Evolutionary conservation across 2,888 invertebrate genomes (phyloP).

Genomic region (Dryocosmus kuriphilus): DNA sequence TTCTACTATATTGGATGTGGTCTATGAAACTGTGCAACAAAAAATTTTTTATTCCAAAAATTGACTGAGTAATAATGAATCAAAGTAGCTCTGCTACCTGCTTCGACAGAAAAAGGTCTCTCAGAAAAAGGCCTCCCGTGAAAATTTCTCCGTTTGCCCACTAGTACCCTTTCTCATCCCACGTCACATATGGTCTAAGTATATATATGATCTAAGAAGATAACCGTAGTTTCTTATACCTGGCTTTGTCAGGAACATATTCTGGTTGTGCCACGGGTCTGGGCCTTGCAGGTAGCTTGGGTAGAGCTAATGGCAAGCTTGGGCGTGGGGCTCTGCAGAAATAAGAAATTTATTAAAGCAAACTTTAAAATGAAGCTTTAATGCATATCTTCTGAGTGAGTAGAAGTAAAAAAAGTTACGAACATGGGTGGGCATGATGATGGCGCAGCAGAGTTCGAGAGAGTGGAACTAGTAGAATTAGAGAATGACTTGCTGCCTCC

Average conservation of each 20-base stretch:
- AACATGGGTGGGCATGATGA: constrained; percentile 68
- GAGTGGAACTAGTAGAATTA: constrained; percentile 77
- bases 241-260: constrained; percentile 74
- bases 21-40: too few relatives aligned
- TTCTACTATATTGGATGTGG: too few relatives aligned
- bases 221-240: constrained; percentile 63
- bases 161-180: too few relatives aligned
- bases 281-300: constrained; percentile 73
- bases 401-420: constrained; percentile 45
- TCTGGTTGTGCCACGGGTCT: constrained; percentile 66
- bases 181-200: too few relatives aligned
- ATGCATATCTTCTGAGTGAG: neutral
- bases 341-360: constrained; percentile 5
- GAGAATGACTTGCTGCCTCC: constrained; percentile 77
- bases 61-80: too few relatives aligned
- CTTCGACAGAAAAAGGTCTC: too few relatives aligned
- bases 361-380: neutral
- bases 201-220: too few relatives aligned
- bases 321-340: constrained; percentile 70
- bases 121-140: too few relatives aligned
- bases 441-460: constrained; percentile 77
- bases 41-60: too few relatives aligned
- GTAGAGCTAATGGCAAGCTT: constrained; percentile 74
- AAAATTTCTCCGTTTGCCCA: too few relatives aligned
- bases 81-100: too few relatives aligned